Base-by-base conservation (phyloP, 1,140 invertebrate genomes). In the Neodiprion lecontei region DNA sequence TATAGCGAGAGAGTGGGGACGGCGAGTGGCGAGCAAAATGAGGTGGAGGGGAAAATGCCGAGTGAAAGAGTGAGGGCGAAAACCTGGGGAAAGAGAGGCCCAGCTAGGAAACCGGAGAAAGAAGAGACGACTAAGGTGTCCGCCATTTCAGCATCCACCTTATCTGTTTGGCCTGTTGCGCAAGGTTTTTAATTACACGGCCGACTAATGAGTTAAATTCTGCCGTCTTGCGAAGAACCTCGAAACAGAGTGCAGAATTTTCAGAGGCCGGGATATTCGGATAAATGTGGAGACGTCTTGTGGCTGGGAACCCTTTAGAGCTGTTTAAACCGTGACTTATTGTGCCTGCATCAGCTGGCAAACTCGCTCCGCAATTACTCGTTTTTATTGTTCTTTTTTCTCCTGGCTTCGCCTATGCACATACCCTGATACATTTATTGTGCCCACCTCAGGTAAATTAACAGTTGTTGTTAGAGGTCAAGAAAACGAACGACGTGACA, bases 181-280 rank as follows among this genome's bases (percentile, higher is more conserved):
- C 83, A 82, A 77, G 79, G 81, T 86, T 87, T 87, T 87, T 87
- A 86, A 87, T 86, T 86, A 84, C 84, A 80, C 78, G 79, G 82
- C 81, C 82, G 84, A 83, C 81, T 86, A 85, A 84, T 82, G 81
- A 84, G 82, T 77, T 76, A 79, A 83, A 86, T 86, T 86, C 81
- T 79, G 85, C 83, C 76, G 79, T 81, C 79, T 83, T 74, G 69
- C 66, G 23, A 69, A 69, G 78, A 75, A 67, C 14, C n/a, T 61
- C 53, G 53, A 9, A 17, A 17, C 7, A 61, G n/a, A 17, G 53
- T 61, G 67, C 21, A 69, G 67, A 21, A 47, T 14, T 7, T 7
- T 61, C n/a, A 61, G 12, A 47, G 23, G 61, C 61, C 61, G 67
- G 61, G 71, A 76, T 73, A 73, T 81, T 68, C 72, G 53, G n/a